Evolutionary conservation across 2,113 vertebrate genomes (phyloP), one percentile per base, ranked within the genome.

Genomic region (Rhegmatorhina hoffmannsi): DNA sequence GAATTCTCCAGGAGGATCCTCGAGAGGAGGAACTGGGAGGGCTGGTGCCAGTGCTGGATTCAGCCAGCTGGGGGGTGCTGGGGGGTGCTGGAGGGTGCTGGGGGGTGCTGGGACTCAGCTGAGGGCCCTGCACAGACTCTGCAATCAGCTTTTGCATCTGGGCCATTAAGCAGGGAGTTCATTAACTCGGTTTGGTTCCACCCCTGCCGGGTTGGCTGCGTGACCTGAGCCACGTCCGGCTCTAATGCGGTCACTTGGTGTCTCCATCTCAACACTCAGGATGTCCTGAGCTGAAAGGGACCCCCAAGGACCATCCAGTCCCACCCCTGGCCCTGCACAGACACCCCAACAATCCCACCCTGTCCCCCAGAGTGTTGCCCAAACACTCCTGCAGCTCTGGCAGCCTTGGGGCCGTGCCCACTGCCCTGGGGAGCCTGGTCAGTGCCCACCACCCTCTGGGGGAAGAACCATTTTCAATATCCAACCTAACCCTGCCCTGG

Each of bases 141-240:
- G 83, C 70, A 26, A 4, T 7, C 38, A n/a, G 52, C 38, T 25
- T 85, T 83, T 26, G 13, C 44, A 47, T 6, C 29, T 13, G 79
- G 66, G 17, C 4, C 33, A 63, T 82, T 79, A 79, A 90, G 2
- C 33, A 38, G 11, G 58, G 60, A 55, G 47, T 58, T 86, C 38
- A 63, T 77, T 46, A 68, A 43, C 47, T 26, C 14, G 0, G 2
- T 19, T 19, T 52, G 58, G n/a, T 36, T 89, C 36, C 38, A 4
- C 7, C 15, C 34, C 28, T 47, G 34, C 90, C 0, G 0, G n/a
- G 49, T 53, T 50, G 70, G 11, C 77, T 47, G 50, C 0, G 5
- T 18, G 76, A 64, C 40, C 53, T 1, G 23, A 13, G 63, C 47
- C 36, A 13, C 0, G 0, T 83, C 81, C 67, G 63, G 66, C 67